A percentile compares a stretch with the other conserved stretches of the same genome.
Evolutionary conservation across 2,113 vertebrate genomes (phyloP).

Genomic region (Leptobrachium leishanense): DNA sequence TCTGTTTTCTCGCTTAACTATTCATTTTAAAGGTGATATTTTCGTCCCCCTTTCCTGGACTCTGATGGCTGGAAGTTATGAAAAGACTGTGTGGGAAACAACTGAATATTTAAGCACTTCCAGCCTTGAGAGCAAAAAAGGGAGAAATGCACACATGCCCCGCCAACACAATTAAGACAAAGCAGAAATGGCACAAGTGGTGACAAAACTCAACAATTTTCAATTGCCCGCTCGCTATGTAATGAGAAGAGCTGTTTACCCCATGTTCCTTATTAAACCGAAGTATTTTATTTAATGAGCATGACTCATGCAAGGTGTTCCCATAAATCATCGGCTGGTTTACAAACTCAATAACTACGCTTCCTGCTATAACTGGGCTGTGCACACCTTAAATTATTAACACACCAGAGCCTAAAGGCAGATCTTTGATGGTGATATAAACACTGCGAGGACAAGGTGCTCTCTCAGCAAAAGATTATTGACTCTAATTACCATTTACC

Average conservation of each 20-base stretch:
- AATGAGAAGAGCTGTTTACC: conserved; percentile 74
- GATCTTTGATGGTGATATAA: conserved; percentile 96
- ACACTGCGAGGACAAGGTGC: conserved; percentile 92
- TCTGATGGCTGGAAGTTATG: conserved; percentile 58
- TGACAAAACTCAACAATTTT: conserved; percentile 71
- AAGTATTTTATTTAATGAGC: conserved; percentile 92
- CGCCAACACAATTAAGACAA: conserved; percentile 59
- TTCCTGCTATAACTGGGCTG: conserved; percentile 92
- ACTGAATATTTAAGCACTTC: conserved; percentile 42
- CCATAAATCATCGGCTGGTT: conserved; percentile 97
- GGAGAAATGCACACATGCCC: neutral
- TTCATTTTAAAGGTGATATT: conserved; percentile 62
- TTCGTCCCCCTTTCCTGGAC: conserved; percentile 65
- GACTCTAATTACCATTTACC: conserved; percentile 95
- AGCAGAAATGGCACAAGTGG: conserved; percentile 54
- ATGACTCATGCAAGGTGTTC: conserved; percentile 91
- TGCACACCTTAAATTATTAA: conserved; percentile 98
- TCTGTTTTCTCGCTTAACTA: conserved; percentile 78
- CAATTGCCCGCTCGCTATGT: conserved; percentile 67
- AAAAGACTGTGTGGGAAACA: conserved; percentile 31
- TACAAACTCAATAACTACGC: conserved; percentile 97
- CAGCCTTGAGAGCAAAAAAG: conserved; percentile 17
- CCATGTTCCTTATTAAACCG: conserved; percentile 80
- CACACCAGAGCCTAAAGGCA: conserved; percentile 90
- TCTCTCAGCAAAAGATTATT: conserved; percentile 97